Conservation (phyloP, 2,888 invertebrate genomes). For the Mesochorus sp. region DNA sequence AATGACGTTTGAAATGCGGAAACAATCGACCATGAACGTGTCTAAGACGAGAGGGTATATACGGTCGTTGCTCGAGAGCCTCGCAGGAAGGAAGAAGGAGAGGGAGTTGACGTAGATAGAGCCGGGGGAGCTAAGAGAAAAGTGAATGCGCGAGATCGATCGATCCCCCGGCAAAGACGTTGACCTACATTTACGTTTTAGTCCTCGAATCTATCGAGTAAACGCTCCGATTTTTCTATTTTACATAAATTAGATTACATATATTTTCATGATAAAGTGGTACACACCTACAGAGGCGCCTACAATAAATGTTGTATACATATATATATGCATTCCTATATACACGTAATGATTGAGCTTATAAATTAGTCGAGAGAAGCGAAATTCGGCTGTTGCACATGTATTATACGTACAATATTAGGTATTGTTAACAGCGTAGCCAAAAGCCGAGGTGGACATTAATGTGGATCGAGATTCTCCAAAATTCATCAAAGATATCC, state of each 20-base stretch:
- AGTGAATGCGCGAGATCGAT: slow-evolving; percentile 63
- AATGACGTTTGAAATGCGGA: slow-evolving; percentile 30
- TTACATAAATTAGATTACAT: slow-evolving; percentile 20
- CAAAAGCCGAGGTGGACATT: not conserved
- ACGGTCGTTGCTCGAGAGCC: slow-evolving; percentile 46
- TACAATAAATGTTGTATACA: not conserved
- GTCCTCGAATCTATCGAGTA: slow-evolving; percentile 48
- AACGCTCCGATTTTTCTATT: slow-evolving; percentile 28
- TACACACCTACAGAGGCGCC: not conserved
- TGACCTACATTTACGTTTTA: slow-evolving; percentile 60
- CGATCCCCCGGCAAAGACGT: slow-evolving; percentile 61
- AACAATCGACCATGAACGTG: slow-evolving; percentile 45
- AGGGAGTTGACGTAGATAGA: slow-evolving; percentile 44
- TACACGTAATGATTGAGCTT: not conserved
- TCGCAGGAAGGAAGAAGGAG: not conserved
- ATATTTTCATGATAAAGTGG: not conserved
- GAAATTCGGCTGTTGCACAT: not conserved
- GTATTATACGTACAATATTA: no score
- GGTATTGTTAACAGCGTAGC: not conserved
- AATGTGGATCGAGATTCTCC: not conserved
- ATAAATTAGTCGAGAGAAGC: not conserved
- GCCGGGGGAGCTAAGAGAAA: slow-evolving; percentile 56
- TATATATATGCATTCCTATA: not conserved
- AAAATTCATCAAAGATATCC: not conserved
- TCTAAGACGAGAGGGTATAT: slow-evolving; percentile 47